Evolutionary conservation across 2,113 vertebrate species (phyloP).

Genomic region (Pachypanchax playfairii): DNA sequence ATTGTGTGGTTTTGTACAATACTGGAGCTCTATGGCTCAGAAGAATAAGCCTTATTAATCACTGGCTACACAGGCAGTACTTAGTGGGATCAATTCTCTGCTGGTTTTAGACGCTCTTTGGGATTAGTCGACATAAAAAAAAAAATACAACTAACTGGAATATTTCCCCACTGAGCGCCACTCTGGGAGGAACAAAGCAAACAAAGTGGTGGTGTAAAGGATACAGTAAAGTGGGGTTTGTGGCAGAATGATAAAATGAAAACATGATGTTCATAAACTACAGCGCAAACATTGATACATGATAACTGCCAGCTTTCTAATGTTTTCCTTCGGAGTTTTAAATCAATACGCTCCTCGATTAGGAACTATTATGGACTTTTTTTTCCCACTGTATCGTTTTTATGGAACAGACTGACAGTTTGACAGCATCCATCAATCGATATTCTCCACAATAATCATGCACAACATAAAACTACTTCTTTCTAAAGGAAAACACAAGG

Average conservation of each 20-base stretch:
- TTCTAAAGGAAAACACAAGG: slow-evolving; percentile 23
- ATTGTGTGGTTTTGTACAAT: slow-evolving; percentile 2
- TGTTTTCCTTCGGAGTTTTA: slow-evolving; percentile 45
- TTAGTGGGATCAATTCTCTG: slow-evolving; percentile 2
- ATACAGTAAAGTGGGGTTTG: slow-evolving; percentile 51
- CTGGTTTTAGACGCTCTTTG: slow-evolving; percentile 3
- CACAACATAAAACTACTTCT: slow-evolving; percentile 26
- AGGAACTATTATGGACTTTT: slow-evolving; percentile 66
- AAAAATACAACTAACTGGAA: slow-evolving; percentile 3
- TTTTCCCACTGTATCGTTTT: slow-evolving; percentile 64
- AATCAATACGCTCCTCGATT: slow-evolving; percentile 71
- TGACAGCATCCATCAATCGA: slow-evolving; percentile 74
- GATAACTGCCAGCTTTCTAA: slow-evolving; percentile 51
- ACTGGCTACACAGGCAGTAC: slow-evolving; percentile 9
- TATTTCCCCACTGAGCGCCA: slow-evolving; percentile 9
- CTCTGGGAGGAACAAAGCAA: slow-evolving; percentile 15
- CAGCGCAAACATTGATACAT: slow-evolving; percentile 47
- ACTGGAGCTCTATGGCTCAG: background rate
- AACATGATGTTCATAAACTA: slow-evolving; percentile 56
- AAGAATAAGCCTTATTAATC: slow-evolving; percentile 8
- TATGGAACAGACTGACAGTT: slow-evolving; percentile 65
- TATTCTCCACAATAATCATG: slow-evolving; percentile 46
- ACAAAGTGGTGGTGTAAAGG: slow-evolving; percentile 14
- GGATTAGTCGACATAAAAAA: slow-evolving; percentile 10
- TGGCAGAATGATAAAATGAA: slow-evolving; percentile 37